These are phyloP conservation scores for Meliscaeva auricollis DNA, from an alignment of 2,888 invertebrate genomes.

Conservation along the genomic window DNA sequence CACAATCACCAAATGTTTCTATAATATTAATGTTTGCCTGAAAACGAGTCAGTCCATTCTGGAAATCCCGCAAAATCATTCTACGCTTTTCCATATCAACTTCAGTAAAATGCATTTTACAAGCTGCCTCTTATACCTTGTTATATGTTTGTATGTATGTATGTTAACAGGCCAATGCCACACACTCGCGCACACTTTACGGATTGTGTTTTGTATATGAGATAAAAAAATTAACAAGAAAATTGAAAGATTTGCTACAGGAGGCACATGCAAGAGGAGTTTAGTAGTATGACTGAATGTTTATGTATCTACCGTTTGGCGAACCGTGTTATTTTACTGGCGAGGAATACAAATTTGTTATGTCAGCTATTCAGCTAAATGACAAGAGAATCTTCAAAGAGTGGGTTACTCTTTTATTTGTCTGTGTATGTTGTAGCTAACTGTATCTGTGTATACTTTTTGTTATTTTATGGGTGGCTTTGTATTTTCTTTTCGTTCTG, in stretches of 20 bases:
- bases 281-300: conserved; percentile 1
- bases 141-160: neutral
- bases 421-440: neutral
- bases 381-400: conserved; percentile 55
- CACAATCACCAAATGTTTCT: conserved; percentile 20
- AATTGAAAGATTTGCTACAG: neutral
- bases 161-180: neutral
- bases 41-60: neutral
- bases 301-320: conserved; percentile 25
- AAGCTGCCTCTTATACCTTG: no score
- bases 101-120: neutral
- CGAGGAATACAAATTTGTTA: conserved; percentile 12
- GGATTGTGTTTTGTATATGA: neutral
- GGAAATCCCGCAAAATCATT: conserved; percentile 33
- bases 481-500: neutral
- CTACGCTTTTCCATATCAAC: conserved; percentile 41
- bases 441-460: neutral
- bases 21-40: conserved; percentile 1
- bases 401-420: neutral
- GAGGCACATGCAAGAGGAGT: conserved; percentile 7
- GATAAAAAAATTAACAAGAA: neutral
- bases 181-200: neutral
- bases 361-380: conserved; percentile 64
- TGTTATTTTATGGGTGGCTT: neutral
- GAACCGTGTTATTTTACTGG: conserved; percentile 34